Evolutionary conservation across 2,888 invertebrate species (phyloP), one percentile per base, ranked within the genome.

Genomic region (Sicus ferrugineus): DNA sequence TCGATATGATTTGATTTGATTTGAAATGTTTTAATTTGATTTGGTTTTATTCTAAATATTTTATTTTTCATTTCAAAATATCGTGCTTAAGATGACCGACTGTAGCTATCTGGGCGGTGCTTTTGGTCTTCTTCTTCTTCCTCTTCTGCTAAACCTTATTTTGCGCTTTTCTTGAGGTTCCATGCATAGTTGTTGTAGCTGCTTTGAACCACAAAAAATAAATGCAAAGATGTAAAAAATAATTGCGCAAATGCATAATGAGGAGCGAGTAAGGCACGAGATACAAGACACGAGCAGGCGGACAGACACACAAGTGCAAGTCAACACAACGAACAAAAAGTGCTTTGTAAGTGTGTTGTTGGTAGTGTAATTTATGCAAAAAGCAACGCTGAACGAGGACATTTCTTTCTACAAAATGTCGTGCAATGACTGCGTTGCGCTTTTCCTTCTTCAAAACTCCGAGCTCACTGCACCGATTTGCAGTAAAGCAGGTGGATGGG

Each of bases 311-410:
- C 38, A 42, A 61, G 38, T 38, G 28, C 54, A 42, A 38, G 34
- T 38, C 26, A n/a, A 42, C 42, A 19, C 23, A 16, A 56, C 54
- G 26, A 38, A 54, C 52, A 62, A 46, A 31, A 38, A 61, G 38
- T 61, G 42, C 61, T 54, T 54, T 28, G 4, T 28, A 21, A 7
- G 16, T 6, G 46, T n/a, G 62, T 42, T 42, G 23, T 19, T n/a
- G 46, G 30, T 52, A 30, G 34, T 23, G 23, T 46, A 67, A 67
- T 46, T 64, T 67, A 67, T 67, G 67, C 59, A 64, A 59, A 68
- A 67, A 38, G 52, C 28, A 70, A 72, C 61, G 68, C 67, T 68
- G 66, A 62, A 70, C 70, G 68, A 72, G 70, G 70, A 68, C 68
- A 70, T 42, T 16, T 28, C 68, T 70, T 50, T 70, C 16, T 52